phyloP scores from a whole-genome alignment of 2,797 vertebrate species.

The Gobionotothen gibberifrons region DNA sequence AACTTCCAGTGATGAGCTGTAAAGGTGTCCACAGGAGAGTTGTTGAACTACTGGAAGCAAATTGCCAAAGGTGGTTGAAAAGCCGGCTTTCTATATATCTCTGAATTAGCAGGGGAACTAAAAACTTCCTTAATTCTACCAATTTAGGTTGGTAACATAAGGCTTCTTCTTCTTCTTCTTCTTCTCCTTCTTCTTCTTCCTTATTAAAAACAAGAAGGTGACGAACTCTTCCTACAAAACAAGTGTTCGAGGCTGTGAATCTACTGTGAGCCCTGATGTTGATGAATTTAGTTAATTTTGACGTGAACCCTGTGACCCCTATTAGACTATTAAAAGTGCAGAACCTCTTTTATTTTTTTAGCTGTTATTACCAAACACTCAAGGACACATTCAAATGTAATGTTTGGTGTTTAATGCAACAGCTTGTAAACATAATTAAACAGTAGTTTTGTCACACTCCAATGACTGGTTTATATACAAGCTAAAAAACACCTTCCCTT shows the following conservation, averaged over 20 bases:
- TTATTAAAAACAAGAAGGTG: conserved; percentile 81
- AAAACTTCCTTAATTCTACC: conserved; percentile 88
- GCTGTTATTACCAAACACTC: neutral
- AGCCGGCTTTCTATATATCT: conserved; percentile 87
- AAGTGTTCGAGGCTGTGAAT: conserved; percentile 17
- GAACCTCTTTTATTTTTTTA: neutral
- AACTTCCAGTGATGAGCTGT: conserved; percentile 27
- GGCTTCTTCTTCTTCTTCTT: conserved; percentile 57
- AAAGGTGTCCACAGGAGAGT: conserved; percentile 57
- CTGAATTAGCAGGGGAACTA: conserved; percentile 87
- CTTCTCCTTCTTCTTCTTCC: conserved; percentile 52
- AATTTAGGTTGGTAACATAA: conserved; percentile 82
- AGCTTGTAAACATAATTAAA: conserved; percentile 14
- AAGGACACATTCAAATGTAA: neutral
- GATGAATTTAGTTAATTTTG: neutral
- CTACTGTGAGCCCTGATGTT: neutral
- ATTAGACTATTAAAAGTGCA: neutral
- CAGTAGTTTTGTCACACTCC: neutral
- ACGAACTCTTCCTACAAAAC: conserved; percentile 64
- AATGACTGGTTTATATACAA: neutral
- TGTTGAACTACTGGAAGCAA: conserved; percentile 73
- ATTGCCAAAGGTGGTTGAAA: conserved; percentile 85
- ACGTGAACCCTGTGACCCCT: neutral
- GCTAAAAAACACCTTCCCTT: conserved; percentile 22
- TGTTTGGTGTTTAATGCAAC: neutral